Conservation (phyloP, 1,140 invertebrate genomes). For the Stegodyphus mimosarum region DNA sequence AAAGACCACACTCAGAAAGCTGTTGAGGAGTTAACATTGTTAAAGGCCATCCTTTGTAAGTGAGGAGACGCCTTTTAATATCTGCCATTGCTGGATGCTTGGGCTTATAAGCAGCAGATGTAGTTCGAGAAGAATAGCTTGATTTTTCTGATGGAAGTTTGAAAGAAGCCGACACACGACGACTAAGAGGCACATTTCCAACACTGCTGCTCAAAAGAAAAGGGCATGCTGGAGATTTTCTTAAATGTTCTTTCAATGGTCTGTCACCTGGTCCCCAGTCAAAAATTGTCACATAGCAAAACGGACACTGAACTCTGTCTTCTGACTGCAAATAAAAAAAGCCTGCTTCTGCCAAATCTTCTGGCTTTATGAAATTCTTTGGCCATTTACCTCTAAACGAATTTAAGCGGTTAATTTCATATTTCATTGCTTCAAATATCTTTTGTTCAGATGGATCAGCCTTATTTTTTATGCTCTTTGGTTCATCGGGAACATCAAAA, state of each 20-base stretch:
- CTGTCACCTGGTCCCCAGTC: conserved; percentile 80
- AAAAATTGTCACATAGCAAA: conserved; percentile 78
- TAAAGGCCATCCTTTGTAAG: conserved; percentile 67
- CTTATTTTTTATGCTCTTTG: too few species aligned
- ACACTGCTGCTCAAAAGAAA: conserved; percentile 53
- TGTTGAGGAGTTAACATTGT: conserved; percentile 78
- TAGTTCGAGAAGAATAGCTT: neutral
- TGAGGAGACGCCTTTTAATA: conserved; percentile 27
- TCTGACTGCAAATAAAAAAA: conserved; percentile 78
- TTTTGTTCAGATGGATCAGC: neutral
- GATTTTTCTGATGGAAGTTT: neutral
- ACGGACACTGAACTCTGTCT: conserved; percentile 85
- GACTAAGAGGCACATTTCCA: conserved; percentile 19
- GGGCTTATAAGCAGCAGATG: conserved; percentile 10
- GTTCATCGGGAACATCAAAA: too few species aligned
- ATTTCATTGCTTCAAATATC: conserved; percentile 33
- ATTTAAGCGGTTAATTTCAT: conserved; percentile 70
- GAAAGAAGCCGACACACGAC: neutral
- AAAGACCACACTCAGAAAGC: conserved; percentile 88
- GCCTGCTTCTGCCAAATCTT: conserved; percentile 81
- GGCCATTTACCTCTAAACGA: conserved; percentile 81
- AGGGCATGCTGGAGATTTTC: conserved; percentile 68
- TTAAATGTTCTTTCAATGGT: conserved; percentile 81
- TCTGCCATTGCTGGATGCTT: conserved; percentile 47
- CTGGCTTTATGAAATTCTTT: conserved; percentile 73